These are phyloP conservation scores for Mus spretus DNA, from an alignment of 2,797 vertebrate species.

Conservation along the genomic window DNA sequence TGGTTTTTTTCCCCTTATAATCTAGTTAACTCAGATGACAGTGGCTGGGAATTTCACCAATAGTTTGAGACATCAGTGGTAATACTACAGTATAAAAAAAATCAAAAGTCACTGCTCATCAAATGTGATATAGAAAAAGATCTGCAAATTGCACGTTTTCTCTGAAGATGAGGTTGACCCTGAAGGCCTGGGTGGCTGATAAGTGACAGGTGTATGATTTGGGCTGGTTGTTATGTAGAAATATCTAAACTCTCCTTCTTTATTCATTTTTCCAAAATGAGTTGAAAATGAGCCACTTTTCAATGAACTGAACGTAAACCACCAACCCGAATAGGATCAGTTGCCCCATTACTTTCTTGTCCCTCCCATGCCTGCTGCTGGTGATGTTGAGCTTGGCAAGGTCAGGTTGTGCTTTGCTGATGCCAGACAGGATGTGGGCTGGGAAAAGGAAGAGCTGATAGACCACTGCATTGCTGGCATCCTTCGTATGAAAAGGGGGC, in stretches of 20 bases:
- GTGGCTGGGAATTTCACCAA: conserved; percentile 35
- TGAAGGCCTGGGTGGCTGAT: neutral
- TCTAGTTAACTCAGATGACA: conserved; percentile 55
- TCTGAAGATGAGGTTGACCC: neutral
- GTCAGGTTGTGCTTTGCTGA: neutral
- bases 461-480: conserved; percentile 3
- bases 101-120: conserved; percentile 9
- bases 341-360: neutral
- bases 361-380: neutral
- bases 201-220: conserved; percentile 19
- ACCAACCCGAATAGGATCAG: neutral
- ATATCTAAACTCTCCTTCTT: conserved; percentile 28
- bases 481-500: neutral
- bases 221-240: neutral
- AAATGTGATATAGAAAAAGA: neutral
- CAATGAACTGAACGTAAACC: conserved; percentile 20
- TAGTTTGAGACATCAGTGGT: neutral
- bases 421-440: conserved; percentile 35
- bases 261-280: conserved; percentile 2
- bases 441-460: conserved; percentile 46
- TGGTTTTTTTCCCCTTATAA: conserved; percentile 7
- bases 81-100: conserved; percentile 37
- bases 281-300: conserved; percentile 44
- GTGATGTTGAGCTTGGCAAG: neutral
- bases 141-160: conserved; percentile 19